Percentiles rank a stretch among this genome's conserved stretches.
Evolutionary conservation across 2,113 vertebrate genomes (phyloP).

Genomic region (Rhadina sibilatrix): DNA sequence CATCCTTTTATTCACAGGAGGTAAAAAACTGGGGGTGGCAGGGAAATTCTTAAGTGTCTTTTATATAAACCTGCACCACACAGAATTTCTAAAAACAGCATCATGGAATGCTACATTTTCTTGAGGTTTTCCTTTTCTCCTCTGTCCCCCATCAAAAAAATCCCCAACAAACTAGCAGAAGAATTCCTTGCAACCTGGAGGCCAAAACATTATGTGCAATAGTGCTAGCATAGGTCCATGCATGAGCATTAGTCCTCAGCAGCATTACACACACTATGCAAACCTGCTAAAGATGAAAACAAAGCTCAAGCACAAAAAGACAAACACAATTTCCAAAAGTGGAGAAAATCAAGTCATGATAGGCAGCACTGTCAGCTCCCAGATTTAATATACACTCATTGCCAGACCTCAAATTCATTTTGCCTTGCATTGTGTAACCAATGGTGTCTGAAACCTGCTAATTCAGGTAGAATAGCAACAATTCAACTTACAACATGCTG

Average conservation of each 20-base stretch:
- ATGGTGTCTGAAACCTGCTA: background rate
- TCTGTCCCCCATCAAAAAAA: background rate
- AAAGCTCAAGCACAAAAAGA: background rate
- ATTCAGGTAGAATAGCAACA: background rate
- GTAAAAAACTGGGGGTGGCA: background rate
- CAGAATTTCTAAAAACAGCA: background rate
- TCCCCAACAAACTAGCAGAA: background rate
- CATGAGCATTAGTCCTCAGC: background rate
- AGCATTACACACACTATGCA: background rate
- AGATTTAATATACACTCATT: background rate
- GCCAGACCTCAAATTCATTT: background rate
- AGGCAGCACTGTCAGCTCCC: background rate
- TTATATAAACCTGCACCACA: background rate
- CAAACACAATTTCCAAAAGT: background rate
- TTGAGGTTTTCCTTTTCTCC: background rate
- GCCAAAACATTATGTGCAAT: background rate
- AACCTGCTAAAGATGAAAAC: background rate
- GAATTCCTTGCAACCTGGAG: background rate
- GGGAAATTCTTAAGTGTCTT: background rate
- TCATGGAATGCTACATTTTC: background rate
- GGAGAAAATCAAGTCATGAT: background rate
- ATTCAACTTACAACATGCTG: background rate
- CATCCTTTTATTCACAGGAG: background rate
- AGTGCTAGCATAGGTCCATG: background rate
- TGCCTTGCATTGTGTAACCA: fast-evolving